These are phyloP conservation scores for Lasioglossum vierecki DNA, from an alignment of 2,888 invertebrate species.

Conservation along the genomic window DNA sequence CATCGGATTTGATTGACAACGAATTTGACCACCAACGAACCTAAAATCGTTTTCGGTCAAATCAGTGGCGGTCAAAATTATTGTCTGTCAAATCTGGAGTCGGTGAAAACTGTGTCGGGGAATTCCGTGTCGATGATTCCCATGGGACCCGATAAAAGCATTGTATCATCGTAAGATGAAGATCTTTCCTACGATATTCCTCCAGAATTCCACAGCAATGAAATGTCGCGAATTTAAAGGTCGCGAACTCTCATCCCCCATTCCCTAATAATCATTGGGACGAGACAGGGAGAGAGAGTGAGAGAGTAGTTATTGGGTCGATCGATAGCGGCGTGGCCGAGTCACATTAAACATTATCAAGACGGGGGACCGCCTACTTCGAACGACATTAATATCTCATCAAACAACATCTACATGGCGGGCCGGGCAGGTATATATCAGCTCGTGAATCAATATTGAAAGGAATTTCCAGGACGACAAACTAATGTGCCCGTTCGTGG, in stretches of 20 bases:
- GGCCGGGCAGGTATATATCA: conserved; percentile 3
- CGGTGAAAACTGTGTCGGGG: too few species aligned
- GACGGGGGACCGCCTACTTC: conserved; percentile 24
- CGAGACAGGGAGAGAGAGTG: background rate
- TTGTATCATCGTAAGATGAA: background rate
- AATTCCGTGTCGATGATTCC: too few species aligned
- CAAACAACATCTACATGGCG: conserved; percentile 40
- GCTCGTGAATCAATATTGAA: conserved; percentile 52
- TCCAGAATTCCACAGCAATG: background rate
- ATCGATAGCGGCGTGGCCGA: conserved; percentile 21
- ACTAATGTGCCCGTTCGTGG: conserved; percentile 44
- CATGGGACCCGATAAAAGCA: background rate
- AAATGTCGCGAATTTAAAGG: background rate
- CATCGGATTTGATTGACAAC: too few species aligned
- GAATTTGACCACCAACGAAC: too few species aligned
- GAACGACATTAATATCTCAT: conserved; percentile 48
- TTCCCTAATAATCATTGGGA: background rate
- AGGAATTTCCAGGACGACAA: conserved; percentile 46
- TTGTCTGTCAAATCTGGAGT: too few species aligned
- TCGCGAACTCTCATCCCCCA: background rate
- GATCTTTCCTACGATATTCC: background rate
- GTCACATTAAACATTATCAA: conserved; percentile 46
- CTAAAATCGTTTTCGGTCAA: too few species aligned
- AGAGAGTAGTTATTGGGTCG: background rate
- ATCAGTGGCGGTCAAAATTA: too few species aligned